A percentile compares a stretch with the other conserved stretches of the same genome.
Conservation (phyloP, 2,797 vertebrate species). For the Esox lucius region DNA sequence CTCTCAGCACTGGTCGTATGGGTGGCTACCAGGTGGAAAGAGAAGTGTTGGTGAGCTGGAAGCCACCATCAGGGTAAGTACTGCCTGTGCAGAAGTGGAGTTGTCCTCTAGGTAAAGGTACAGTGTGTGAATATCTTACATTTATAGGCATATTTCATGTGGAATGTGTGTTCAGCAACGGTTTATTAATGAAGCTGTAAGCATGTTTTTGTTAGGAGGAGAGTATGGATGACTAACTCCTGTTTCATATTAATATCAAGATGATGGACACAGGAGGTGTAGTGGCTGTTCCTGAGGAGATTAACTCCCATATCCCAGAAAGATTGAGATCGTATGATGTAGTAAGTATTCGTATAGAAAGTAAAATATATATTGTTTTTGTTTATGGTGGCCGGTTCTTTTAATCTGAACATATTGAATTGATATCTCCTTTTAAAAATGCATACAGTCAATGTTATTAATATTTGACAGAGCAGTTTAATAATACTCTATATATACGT, state of each 20-base stretch:
- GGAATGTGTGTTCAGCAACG: neutral
- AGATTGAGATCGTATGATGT: constrained; percentile 68
- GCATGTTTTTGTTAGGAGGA: neutral
- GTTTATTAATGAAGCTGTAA: neutral
- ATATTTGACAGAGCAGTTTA: neutral
- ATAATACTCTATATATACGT: neutral
- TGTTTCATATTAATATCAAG: constrained; percentile 46
- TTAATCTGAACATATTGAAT: neutral
- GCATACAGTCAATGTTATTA: neutral
- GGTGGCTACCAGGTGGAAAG: constrained; percentile 81
- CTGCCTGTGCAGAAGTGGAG: neutral
- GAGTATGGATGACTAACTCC: constrained; percentile 29
- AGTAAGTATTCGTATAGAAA: constrained; percentile 66
- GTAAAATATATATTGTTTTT: neutral
- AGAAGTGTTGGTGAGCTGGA: constrained; percentile 76
- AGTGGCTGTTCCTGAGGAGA: constrained; percentile 69
- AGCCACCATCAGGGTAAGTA: constrained; percentile 74
- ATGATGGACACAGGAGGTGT: constrained; percentile 75
- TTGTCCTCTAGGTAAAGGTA: neutral
- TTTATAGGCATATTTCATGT: neutral
- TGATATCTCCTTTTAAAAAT: neutral
- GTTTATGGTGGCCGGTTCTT: neutral
- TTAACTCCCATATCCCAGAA: constrained; percentile 68
- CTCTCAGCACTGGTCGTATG: constrained; percentile 81
- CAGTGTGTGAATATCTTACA: neutral